Evolutionary conservation across 1,140 invertebrate genomes (phyloP).

Genomic region (Oncopodura yosiiana): DNA sequence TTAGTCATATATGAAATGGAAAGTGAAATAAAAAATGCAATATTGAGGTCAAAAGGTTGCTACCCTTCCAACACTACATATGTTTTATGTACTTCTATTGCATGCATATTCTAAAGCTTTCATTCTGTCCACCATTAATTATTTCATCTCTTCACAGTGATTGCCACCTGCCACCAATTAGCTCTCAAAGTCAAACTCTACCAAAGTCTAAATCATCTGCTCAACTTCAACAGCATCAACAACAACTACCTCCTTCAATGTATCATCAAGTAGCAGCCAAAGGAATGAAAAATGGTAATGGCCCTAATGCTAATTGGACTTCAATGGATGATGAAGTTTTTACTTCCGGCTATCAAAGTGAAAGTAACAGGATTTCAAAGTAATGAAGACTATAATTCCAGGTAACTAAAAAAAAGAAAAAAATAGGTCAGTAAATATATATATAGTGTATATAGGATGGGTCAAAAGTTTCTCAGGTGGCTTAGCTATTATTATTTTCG

Average conservation of each 20-base stretch:
- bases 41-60: conserved; percentile 5
- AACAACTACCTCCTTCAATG: neutral
- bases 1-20: neutral
- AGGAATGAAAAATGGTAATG: neutral
- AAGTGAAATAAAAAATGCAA: conserved; percentile 4
- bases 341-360: conserved; percentile 31
- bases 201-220: neutral
- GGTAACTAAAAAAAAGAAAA: conserved; percentile 5
- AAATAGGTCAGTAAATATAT: neutral
- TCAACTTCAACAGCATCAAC: conserved; percentile 6
- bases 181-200: neutral
- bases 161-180: conserved; percentile 29
- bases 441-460: no score
- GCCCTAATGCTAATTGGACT: neutral
- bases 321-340: conserved; percentile 21
- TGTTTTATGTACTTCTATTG: neutral
- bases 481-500: no score
- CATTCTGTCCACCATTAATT: neutral
- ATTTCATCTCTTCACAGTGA: conserved; percentile 18
- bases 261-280: neutral
- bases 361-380: conserved; percentile 19
- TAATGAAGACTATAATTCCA: conserved; percentile 14
- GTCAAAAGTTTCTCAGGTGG: no score
- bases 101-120: neutral
- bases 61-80: neutral